phyloP scores from a whole-genome alignment of 2,113 vertebrate species.

The Muntiacus reevesi region DNA sequence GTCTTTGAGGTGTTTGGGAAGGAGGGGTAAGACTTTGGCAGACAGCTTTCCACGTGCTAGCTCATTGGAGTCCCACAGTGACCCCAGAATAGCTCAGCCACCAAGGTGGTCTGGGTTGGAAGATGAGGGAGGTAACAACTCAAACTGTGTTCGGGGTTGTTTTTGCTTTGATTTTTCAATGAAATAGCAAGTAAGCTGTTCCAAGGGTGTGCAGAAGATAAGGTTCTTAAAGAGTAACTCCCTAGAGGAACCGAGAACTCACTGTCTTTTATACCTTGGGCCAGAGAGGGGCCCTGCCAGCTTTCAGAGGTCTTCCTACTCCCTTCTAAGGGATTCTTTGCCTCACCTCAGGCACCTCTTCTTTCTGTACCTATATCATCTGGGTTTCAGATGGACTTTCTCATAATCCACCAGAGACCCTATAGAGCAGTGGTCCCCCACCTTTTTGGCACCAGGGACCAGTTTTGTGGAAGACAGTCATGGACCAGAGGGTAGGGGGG shows the following conservation, averaged over 20 bases:
- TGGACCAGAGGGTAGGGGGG: not conserved
- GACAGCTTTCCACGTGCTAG: not conserved
- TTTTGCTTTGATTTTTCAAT: not conserved
- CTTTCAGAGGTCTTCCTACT: not conserved
- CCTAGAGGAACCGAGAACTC: not conserved
- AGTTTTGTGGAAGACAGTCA: not conserved
- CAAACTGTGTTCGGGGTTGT: not conserved
- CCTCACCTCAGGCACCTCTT: not conserved
- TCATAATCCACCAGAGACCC: not conserved
- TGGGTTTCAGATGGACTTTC: not conserved
- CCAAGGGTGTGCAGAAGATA: not conserved
- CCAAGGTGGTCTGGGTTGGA: not conserved
- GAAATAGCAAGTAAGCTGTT: not conserved
- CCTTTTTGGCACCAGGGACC: not conserved
- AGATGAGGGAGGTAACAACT: not conserved
- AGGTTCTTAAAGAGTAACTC: not conserved
- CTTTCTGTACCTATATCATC: not conserved
- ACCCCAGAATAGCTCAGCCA: not conserved
- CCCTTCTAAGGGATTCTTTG: not conserved
- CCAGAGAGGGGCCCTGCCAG: not conserved
- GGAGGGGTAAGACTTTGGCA: not conserved
- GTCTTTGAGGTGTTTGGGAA: not conserved
- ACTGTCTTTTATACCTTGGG: not conserved
- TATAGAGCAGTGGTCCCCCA: not conserved
- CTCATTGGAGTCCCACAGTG: not conserved